Conservation (phyloP, 1,140 invertebrate genomes). For the Heliconius congener region DNA sequence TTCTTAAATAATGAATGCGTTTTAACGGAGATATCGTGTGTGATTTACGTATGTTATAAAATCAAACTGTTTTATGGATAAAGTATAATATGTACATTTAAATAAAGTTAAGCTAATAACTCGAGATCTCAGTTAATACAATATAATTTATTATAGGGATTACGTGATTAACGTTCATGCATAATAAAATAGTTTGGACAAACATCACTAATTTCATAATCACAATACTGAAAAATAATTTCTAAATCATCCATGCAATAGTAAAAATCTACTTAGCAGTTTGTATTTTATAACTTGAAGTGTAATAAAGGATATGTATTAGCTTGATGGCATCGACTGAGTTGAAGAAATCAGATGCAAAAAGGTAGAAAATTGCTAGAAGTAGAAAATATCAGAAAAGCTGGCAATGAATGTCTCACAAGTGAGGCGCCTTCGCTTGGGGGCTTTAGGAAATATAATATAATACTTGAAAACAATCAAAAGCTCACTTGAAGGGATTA, state of each 20-base stretch:
- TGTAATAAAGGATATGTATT: constrained; percentile 36
- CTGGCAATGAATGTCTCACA: constrained; percentile 73
- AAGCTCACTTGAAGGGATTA: constrained; percentile 71
- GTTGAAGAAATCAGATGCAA: constrained; percentile 34
- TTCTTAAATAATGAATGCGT: constrained; percentile 13
- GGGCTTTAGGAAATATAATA: constrained; percentile 55
- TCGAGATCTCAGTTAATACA: constrained; percentile 31
- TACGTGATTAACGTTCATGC: constrained; percentile 28
- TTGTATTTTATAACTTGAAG: constrained; percentile 32
- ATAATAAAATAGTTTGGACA: constrained; percentile 34
- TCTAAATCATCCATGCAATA: constrained; percentile 36
- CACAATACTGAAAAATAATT: constrained; percentile 26
- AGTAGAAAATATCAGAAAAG: constrained; percentile 59
- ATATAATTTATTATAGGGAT: constrained; percentile 15
- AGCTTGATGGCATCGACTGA: constrained; percentile 37
- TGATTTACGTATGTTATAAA: neutral
- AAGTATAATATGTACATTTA: neutral
- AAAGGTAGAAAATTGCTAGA: constrained; percentile 29
- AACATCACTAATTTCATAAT: constrained; percentile 25
- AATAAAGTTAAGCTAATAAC: neutral
- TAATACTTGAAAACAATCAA: constrained; percentile 51
- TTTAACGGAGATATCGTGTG: constrained; percentile 39
- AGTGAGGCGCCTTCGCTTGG: constrained; percentile 76
- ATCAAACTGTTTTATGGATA: neutral
- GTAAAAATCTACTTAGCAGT: constrained; percentile 35